Evolutionary conservation across 2,113 vertebrate genomes (phyloP).

Genomic region (Cynoglossus semilaevis): DNA sequence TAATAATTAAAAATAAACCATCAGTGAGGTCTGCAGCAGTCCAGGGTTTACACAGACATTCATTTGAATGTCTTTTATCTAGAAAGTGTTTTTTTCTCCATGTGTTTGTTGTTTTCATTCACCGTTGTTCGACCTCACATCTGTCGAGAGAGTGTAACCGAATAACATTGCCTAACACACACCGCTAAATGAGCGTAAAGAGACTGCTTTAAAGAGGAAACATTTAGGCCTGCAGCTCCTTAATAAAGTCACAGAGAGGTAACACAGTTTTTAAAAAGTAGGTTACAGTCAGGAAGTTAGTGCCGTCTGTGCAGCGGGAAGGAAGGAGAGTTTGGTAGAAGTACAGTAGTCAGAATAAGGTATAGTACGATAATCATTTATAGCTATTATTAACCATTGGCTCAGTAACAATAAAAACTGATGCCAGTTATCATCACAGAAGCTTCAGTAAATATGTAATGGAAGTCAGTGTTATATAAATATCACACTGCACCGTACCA

Average conservation of each 20-base stretch:
- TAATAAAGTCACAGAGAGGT: conserved; percentile 1
- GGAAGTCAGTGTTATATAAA: too few species aligned
- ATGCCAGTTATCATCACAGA: too few species aligned
- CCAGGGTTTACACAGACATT: conserved; percentile 41
- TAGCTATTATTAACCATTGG: too few species aligned
- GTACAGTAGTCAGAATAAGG: too few species aligned
- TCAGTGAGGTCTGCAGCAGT: conserved; percentile 13
- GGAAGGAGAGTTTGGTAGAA: conserved; percentile 5
- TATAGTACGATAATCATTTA: too few species aligned
- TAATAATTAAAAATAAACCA: conserved; percentile 29
- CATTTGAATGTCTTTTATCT: conserved; percentile 12
- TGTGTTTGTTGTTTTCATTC: conserved; percentile 7
- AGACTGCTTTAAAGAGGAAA: conserved; percentile 18
- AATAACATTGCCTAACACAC: conserved; percentile 1
- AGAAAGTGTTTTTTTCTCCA: conserved; percentile 2
- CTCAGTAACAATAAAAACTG: too few species aligned
- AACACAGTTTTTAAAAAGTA: conserved; percentile 30
- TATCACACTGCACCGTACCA: too few species aligned
- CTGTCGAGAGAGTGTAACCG: conserved; percentile 12
- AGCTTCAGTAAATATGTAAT: too few species aligned
- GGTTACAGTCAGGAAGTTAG: conserved; percentile 36
- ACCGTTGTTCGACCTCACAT: conserved; percentile 8
- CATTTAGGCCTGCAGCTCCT: conserved; percentile 28
- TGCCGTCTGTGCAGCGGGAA: conserved; percentile 10
- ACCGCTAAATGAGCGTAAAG: conserved; percentile 28